Evolutionary conservation across 2,888 invertebrate genomes (phyloP), one percentile per base, ranked within the genome.

Genomic region (Prosapia bicincta): DNA sequence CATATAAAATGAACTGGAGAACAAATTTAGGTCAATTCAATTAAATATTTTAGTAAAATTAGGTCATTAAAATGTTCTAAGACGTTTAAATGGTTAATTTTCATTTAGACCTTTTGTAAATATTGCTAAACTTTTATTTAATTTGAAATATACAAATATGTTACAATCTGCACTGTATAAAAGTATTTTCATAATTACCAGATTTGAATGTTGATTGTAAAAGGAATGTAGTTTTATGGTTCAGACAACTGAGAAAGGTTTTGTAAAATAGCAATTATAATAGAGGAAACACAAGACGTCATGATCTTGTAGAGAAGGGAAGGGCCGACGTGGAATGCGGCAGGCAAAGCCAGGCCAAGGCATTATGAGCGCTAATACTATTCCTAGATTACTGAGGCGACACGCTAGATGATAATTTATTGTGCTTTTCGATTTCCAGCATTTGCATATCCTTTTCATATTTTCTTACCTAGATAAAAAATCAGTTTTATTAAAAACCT

Each of bases 381-480:
- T 5, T 54, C 54, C 54, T 20, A 54, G 13, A 54, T 54, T 54
- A 54, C 54, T 54, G 54, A 54, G 54, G 54, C 20, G 54, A 54
- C 7, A 54, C 54, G 20, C 74, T 68, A 20, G 66, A 24, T 32
- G 25, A 26, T 1, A 67, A 54, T 54, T 74, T 74, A 67, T 43
- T 76, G 65, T 72, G 69, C 54, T 68, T 69, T 28, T 73, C 72
- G 25, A 54, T 77, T 15, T 74, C 75, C 54, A 72, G 74, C 10
- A 73, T 73, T 74, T 80, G 80, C 38, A 71, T 76, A 71, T 84
- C 84, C 80, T 83, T 83, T 38, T 83, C 78, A 78, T 83, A 82
- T 79, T 84, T 84, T 76, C 84, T 84, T 76, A 84, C 83, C 84
- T 84, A 78, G 43, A 7, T 3, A 43, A 66, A 10, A 72, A 32